Conservation (phyloP, 2,797 vertebrate genomes). For the Adrianichthys oophorus region DNA sequence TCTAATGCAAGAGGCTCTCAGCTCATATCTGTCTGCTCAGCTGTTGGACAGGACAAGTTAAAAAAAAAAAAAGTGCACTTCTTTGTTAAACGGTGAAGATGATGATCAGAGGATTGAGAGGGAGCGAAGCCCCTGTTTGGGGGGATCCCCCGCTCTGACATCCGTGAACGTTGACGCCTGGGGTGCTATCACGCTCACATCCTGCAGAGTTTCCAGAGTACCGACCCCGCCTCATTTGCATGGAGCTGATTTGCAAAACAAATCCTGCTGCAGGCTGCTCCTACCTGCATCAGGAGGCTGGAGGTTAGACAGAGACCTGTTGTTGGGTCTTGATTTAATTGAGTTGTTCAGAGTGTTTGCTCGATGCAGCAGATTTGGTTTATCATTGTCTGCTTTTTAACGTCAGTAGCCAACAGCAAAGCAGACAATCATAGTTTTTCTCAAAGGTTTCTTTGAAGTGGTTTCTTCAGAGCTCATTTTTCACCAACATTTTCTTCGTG, state of each 20-base stretch:
- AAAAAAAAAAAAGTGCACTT: not conserved
- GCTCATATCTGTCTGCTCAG: no score
- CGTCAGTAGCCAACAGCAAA: not conserved
- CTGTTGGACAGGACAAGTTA: no score
- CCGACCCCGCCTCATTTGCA: constrained; percentile 80
- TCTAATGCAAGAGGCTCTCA: no score
- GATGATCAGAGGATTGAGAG: constrained; percentile 20
- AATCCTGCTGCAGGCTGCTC: constrained; percentile 68
- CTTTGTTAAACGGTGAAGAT: constrained; percentile 1
- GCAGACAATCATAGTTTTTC: not conserved
- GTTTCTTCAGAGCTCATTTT: no score
- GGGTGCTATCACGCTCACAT: constrained; percentile 28
- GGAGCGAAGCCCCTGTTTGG: constrained; percentile 1
- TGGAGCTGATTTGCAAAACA: constrained; percentile 89
- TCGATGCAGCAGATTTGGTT: no score
- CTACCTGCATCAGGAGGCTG: constrained; percentile 28
- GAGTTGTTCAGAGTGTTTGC: constrained; percentile 1
- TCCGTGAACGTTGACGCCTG: constrained; percentile 34
- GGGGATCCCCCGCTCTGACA: constrained; percentile 22
- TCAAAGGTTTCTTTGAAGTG: constrained; percentile 1
- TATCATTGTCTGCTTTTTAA: not conserved
- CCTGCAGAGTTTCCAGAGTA: constrained; percentile 39
- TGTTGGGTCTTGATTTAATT: constrained; percentile 2
- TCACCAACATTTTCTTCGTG: not conserved
- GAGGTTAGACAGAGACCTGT: constrained; percentile 6